Percentiles rank a stretch among this genome's conserved stretches.
Evolutionary conservation across 2,113 vertebrate genomes (phyloP).

Genomic region (Scalopus aquaticus): DNA sequence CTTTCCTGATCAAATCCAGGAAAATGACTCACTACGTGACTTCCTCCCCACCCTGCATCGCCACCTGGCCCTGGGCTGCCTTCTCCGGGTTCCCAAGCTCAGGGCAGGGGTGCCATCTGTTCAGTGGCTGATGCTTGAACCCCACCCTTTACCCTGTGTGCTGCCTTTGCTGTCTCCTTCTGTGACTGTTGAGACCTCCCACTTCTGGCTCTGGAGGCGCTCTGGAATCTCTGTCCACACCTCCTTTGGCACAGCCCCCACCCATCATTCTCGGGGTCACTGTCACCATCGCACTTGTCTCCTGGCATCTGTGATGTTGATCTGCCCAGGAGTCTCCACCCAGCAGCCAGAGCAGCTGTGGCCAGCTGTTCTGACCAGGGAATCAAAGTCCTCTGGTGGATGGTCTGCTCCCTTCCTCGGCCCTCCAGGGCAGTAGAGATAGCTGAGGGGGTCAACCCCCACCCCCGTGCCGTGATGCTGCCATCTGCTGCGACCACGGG

Average conservation of each 20-base stretch:
- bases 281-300: neutral
- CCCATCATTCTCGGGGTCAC: no score
- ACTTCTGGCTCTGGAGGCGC: fast-evolving
- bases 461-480: no score
- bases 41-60: neutral
- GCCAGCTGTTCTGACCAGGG: neutral
- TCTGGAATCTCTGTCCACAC: neutral
- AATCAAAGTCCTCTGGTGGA: neutral
- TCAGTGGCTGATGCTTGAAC: neutral
- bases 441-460: no score
- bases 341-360: neutral
- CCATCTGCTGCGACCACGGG: no score
- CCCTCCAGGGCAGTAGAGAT: no score
- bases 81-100: neutral
- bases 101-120: neutral
- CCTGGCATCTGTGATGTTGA: neutral
- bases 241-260: no score
- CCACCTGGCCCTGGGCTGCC: neutral
- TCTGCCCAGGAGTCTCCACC: neutral
- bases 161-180: neutral
- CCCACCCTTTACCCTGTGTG: neutral
- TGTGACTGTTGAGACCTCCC: fast-evolving
- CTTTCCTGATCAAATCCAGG: neutral
- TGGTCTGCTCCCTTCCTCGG: fast-evolving
- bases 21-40: no score